Conservation (phyloP, 37 sponge, comb jelly and placozoan species). For the Axinella damicornis region DNA sequence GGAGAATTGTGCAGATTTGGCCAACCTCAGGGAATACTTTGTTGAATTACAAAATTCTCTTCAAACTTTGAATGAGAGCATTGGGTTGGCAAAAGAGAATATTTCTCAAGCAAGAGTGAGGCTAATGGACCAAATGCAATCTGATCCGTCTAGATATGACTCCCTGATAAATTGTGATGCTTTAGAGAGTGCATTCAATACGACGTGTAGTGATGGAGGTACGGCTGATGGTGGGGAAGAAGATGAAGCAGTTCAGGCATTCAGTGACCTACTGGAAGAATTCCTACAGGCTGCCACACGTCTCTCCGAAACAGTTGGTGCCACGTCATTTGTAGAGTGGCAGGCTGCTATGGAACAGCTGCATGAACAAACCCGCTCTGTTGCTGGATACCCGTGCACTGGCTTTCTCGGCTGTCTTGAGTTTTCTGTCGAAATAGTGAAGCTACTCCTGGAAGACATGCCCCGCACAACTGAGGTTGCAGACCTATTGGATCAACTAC, state of each 20-base stretch:
- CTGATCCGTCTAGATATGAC: not conserved
- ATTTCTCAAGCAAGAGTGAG: not conserved
- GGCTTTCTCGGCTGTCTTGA: conserved; percentile 45
- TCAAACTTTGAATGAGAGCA: not conserved
- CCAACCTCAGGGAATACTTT: not conserved
- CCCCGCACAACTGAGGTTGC: not conserved
- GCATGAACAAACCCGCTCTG: not conserved
- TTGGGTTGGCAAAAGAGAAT: not conserved
- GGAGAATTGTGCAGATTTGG: conserved; percentile 7
- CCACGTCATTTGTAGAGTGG: conserved; percentile 6
- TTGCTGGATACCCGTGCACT: conserved; percentile 1
- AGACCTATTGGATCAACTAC: not conserved
- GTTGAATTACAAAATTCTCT: not conserved
- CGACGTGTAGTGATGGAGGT: too few species aligned
- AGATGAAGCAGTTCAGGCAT: not conserved
- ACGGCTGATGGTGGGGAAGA: not conserved
- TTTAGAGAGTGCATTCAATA: not conserved
- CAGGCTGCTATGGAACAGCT: conserved; percentile 32
- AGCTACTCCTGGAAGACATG: not conserved
- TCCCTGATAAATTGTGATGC: not conserved
- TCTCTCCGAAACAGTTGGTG: not conserved
- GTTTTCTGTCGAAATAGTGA: not conserved
- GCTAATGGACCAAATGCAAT: not conserved
- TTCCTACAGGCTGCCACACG: not conserved
- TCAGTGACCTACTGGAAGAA: not conserved